A percentile compares a stretch with the other conserved stretches of the same genome.
Conservation (phyloP, 2,113 vertebrate genomes). For the Bubo blakistoni region DNA sequence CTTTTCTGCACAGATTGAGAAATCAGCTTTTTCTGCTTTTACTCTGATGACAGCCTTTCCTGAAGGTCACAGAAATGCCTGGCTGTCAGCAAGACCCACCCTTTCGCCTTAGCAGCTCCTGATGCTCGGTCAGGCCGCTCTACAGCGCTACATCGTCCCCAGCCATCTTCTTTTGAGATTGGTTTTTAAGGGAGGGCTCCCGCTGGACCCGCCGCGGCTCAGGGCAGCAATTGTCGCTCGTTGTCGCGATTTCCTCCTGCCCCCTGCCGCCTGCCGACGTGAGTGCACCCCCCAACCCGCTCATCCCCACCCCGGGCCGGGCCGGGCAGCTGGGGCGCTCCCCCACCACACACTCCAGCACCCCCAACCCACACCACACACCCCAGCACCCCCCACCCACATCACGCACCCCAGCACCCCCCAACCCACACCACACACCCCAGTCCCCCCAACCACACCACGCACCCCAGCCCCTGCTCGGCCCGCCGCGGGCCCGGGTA, state of each 20-base stretch:
- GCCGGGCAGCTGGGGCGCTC: no score
- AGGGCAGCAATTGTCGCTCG: neutral
- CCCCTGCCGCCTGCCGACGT: neutral
- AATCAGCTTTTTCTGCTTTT: neutral
- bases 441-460: no score
- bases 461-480: no score
- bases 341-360: no score
- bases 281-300: neutral
- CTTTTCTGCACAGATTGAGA: neutral
- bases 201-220: neutral
- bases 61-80: neutral
- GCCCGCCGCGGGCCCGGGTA: no score
- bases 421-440: no score
- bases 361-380: no score
- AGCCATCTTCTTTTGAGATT: fast-evolving
- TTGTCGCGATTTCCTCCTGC: neutral
- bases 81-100: neutral
- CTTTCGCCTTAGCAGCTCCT: neutral
- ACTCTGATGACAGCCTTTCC: neutral
- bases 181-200: neutral
- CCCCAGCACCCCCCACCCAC: no score
- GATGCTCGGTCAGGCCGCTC: neutral
- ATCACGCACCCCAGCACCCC: no score
- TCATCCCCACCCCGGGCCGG: no score
- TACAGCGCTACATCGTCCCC: neutral